Evolutionary conservation across 2,113 vertebrate species (phyloP).

Genomic region (Neodontobutis hainanensis): DNA sequence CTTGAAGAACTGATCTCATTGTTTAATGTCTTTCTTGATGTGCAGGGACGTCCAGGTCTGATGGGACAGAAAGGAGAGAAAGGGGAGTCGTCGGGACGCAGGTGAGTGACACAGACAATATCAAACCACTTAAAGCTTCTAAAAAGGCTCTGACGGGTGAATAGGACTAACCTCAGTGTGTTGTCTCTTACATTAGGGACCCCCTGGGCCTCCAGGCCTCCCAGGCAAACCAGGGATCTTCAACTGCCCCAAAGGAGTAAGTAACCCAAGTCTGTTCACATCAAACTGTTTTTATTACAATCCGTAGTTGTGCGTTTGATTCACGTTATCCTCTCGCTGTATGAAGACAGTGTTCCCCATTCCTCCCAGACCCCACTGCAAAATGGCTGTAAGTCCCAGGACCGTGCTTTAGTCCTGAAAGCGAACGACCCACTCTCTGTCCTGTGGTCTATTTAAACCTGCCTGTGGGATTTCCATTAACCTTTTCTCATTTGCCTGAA

Average conservation of each 20-base stretch:
- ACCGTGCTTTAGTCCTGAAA: not conserved
- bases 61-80: constrained; percentile 85
- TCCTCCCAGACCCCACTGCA: constrained; percentile 90
- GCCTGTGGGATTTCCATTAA: not conserved
- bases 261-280: constrained; percentile 24
- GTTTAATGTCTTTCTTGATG: constrained; percentile 6
- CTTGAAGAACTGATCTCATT: constrained; percentile 3
- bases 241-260: constrained; percentile 91
- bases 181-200: constrained; percentile 73
- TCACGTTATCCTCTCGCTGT: constrained; percentile 35
- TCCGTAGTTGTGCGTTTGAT: not conserved
- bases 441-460: too few relatives aligned
- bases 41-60: constrained; percentile 89
- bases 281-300: not conserved
- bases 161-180: not conserved
- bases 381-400: constrained; percentile 86
- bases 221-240: constrained; percentile 87
- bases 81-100: constrained; percentile 78
- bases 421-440: not conserved
- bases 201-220: constrained; percentile 85
- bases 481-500: constrained; percentile 13
- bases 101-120: constrained; percentile 75
- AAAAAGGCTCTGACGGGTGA: too few relatives aligned
- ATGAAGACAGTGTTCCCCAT: constrained; percentile 89
- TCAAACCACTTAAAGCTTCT: too few relatives aligned